Conservation (phyloP, 1,140 invertebrate species). For the Drosophila carrolli region DNA sequence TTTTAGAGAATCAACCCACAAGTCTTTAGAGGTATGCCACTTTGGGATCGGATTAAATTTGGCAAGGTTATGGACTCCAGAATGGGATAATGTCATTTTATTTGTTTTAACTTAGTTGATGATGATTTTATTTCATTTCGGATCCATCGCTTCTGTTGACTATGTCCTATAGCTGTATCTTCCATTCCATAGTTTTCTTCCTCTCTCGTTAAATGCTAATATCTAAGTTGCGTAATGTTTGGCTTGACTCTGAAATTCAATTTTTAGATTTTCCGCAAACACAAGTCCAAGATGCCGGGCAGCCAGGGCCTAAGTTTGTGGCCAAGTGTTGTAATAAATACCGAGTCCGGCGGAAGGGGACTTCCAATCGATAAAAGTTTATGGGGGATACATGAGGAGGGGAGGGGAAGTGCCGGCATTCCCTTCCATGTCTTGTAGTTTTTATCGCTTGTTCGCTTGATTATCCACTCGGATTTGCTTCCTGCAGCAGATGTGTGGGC, state of each 20-base stretch:
- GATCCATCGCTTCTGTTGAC: no score
- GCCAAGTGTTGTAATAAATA: conserved; percentile 16
- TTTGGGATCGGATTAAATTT: no score
- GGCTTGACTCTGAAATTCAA: background rate
- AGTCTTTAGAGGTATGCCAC: no score
- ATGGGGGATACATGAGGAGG: background rate
- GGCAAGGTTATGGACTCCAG: no score
- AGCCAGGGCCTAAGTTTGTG: background rate
- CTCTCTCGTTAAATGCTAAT: background rate
- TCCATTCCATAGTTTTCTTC: no score
- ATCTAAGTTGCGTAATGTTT: background rate
- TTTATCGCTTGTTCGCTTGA: conserved; percentile 34
- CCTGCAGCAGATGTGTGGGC: conserved; percentile 22
- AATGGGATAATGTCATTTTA: no score
- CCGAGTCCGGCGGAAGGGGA: background rate
- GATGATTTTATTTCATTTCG: no score
- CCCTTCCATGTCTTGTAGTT: conserved; percentile 22
- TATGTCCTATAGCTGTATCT: no score
- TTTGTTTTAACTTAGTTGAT: no score
- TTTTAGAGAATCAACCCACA: no score
- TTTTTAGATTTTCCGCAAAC: background rate
- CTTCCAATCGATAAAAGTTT: conserved; percentile 32
- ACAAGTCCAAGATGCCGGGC: conserved; percentile 1
- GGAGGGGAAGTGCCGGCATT: background rate
- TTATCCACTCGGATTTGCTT: conserved; percentile 40